Base-by-base conservation (phyloP, 2,113 vertebrate genomes). In the Peromyscus californicus region DNA sequence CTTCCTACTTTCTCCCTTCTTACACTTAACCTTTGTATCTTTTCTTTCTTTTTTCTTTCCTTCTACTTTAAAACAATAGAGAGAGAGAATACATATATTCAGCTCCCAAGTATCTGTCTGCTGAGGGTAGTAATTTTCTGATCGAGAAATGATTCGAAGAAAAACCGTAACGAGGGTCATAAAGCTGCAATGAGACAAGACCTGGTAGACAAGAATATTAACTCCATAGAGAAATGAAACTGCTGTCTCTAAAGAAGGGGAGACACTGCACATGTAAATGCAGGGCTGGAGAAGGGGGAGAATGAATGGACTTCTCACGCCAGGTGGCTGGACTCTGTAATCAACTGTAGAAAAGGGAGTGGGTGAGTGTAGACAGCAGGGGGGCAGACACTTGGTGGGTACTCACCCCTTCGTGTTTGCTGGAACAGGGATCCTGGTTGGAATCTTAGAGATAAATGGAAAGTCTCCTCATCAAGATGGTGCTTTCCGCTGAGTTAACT, bases 211-310 rank as follows among this genome's bases (percentile, higher is more conserved):
- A 82, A 57, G 82, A 94, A 15, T 76, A 75, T 9, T 10, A 26
- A 78, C 45, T 74, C 92, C 59, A 70, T 16, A 94, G 84, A 80
- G 61, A 82, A 92, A 74, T 26, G 24, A 61, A 93, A 89, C n/a
- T 39, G 4, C 29, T 91, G 74, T 31, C 31, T 61, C 48, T 48
- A 12, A 63, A 74, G 61, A 92, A 69, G 26, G 36, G 16, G 72
- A 13, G 36, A 13, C 3, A 0, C 9, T 45, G 84, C 69, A n/a
- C 57, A 22, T 8, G 65, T 72, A 82, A 90, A 72, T 78, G 24
- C 33, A 70, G 76, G 45, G 16, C 51, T 63, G 16, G 33, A 29
- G 7, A 42, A 21, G 42, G 33, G 22, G 24, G 7, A 15, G 36
- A 26, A 21, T 57, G 24, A 83, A 33, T 17, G n/a, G 31, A 31